Evolutionary conservation across 2,888 invertebrate species (phyloP), one percentile per base, ranked within the genome.

Genomic region (Trachelus iudaicus): DNA sequence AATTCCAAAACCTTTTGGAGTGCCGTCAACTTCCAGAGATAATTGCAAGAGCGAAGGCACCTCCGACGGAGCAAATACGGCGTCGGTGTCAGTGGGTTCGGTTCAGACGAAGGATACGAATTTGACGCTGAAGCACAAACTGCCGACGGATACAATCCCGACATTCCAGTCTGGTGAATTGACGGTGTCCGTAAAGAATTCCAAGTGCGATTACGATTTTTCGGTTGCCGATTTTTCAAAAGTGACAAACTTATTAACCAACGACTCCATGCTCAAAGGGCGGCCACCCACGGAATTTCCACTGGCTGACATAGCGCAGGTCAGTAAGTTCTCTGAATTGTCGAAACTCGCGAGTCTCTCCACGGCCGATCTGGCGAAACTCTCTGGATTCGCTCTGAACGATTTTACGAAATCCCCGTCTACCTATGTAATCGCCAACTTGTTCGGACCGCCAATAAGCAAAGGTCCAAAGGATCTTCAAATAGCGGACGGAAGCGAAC

Each of bases 131-230:
- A 79, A 79, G 74, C 79, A 79, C 31, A 79, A 76, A 69, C 35
- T 79, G 34, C 83, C 88, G 12, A 79, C 89, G 1, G 91, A 91
- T 73, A 84, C 89, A 31, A 84, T 90, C 9, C 89, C 91, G 11
- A 88, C 88, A 15, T 91, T 91, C 69, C 89, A 90, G 23, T 87
- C 91, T 0, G 91, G 91, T 6, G 91, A 91, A 76, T 80, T 91
- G 0, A 91, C 91, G 0, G 91, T 91, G 1, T 91, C 91, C 0
- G 83, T 91, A 12, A 91, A 91, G 81, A 91, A 88, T 77, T 69
- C 89, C 0, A 91, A 91, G 79, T 87, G 87, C 56, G 90, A 91
- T 1, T 91, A 87, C 73, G 91, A 91, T 34, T 88, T 88, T 35
- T 69, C 79, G 13, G 77, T 84, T 0, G 78, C 78, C 3, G 78